Evolutionary conservation across 2,113 vertebrate species (phyloP).

Genomic region (Herpetotheres cachinnans): DNA sequence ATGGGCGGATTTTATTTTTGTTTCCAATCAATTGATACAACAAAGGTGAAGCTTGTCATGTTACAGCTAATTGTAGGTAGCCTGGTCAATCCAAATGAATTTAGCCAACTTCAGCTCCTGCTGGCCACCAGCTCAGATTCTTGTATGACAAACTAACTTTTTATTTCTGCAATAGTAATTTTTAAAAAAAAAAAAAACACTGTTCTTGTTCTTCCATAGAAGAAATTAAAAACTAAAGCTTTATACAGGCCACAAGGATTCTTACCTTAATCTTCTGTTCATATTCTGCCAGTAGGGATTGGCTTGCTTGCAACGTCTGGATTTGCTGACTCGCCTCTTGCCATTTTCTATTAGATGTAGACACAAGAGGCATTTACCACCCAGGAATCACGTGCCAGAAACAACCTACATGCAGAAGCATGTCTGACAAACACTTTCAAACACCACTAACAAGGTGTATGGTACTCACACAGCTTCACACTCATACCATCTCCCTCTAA

Average conservation of each 20-base stretch:
- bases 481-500: background rate
- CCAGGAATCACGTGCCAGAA: background rate
- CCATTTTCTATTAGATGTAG: constrained; percentile 78
- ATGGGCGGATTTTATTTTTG: background rate
- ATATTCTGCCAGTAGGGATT: constrained; percentile 79
- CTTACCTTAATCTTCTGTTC: constrained; percentile 91
- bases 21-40: background rate
- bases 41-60: background rate
- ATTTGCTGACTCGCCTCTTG: constrained; percentile 84
- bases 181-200: background rate
- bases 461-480: background rate
- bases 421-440: background rate
- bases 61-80: background rate
- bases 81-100: background rate
- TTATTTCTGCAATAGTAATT: background rate
- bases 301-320: constrained; percentile 81
- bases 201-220: background rate
- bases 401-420: background rate
- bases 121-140: background rate
- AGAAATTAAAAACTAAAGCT: background rate
- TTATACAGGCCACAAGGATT: background rate
- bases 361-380: background rate
- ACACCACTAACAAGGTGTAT: background rate
- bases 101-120: background rate
- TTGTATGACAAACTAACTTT: background rate